Conservation (phyloP, 2,113 vertebrate genomes). For the Mus musculus region GRCm39 chr7:78571501-78572000, state of each 20-base stretch:
- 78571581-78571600: neutral
- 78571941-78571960: neutral
- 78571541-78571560: neutral
- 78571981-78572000: neutral
- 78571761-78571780: neutral
- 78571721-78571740: neutral
- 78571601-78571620: neutral
- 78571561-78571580: neutral
- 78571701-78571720: neutral
- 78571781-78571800: neutral
- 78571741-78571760: neutral
- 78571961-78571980: neutral
- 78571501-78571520: neutral
- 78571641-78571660: neutral
- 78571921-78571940: neutral
- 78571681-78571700: neutral
- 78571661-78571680: neutral
- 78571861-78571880: fast-evolving
- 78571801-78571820: neutral
- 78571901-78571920: neutral
- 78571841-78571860: no score
- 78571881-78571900: neutral
- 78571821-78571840: neutral
- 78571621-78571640: neutral
- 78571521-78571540: neutral